Base-by-base conservation (phyloP, 1,140 invertebrate species). In the Drosophila mauritiana region DNA sequence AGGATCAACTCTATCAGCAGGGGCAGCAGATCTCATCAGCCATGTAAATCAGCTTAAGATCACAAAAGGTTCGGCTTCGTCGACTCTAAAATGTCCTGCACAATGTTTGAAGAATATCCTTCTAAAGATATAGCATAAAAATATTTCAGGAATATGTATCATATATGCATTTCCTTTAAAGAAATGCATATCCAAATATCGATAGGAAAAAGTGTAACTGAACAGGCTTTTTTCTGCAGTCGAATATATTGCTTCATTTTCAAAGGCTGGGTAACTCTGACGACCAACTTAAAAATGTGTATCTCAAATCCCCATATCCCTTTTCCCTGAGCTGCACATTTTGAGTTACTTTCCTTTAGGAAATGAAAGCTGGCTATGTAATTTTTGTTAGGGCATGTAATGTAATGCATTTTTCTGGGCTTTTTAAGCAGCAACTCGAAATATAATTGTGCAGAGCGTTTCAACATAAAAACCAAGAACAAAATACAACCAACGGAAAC, bases 21-120 rank as follows among this genome's bases (percentile, higher is more conserved):
- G 54, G 57, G 8, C 82, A 85, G 39, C 82, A 86, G 62, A 89
- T 88, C 45, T 89, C 84, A 69, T 88, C 84, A 25, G 84, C 83
- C 42, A 89, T 89, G 83, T 88, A 88, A 88, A 70, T 52, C 64
- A 40, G 42, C 49, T 54, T 36, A 49, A 42, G 59, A 37, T 62
- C 59, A 64, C 49, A 1, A 12, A 5, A 34, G n/a, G 0, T 65
- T 65, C 27, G 37, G 63, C 42, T 0, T 42, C 10, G 59, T 58
- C 59, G 59, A 62, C 17, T 42, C 17, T 15, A 62, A 62, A 62
- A 62, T 62, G 59, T 4, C 57, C 37, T 62, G 54, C 59, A 62
- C 37, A 58, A 22, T 13, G 15, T 2, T 1, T 8, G 39, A 6
- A 20, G 2, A 59, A 31, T 20, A 2, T 39, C 0, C 36, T 2